Evolutionary conservation across 2,888 invertebrate genomes (phyloP).

Genomic region (Pegoplata infirma): DNA sequence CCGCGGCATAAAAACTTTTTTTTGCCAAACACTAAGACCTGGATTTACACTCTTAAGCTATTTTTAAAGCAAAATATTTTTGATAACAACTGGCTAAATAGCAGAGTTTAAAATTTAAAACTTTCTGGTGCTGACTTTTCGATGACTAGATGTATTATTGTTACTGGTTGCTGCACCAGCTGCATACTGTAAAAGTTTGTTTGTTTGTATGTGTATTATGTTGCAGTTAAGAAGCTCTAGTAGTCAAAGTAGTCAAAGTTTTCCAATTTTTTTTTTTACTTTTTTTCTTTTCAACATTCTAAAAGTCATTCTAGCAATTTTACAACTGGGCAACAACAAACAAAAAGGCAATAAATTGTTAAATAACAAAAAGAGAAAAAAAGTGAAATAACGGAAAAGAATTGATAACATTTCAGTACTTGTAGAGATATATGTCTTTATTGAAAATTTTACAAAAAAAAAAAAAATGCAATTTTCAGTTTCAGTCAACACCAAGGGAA

Average conservation of each 20-base stretch:
- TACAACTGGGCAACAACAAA: conserved; percentile 16
- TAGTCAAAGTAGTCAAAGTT: background rate
- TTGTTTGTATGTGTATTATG: background rate
- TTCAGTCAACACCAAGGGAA: no score
- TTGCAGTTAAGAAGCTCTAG: background rate
- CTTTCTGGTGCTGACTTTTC: no score
- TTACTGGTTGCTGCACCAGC: background rate
- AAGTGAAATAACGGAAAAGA: background rate
- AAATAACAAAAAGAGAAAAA: background rate
- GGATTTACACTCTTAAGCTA: no score
- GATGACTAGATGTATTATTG: background rate
- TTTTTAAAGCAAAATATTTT: no score
- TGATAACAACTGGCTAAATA: no score
- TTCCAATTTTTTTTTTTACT: background rate
- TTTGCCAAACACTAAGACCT: no score
- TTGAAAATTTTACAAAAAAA: background rate
- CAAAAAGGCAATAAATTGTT: conserved; percentile 21
- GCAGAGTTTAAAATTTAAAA: no score
- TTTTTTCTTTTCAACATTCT: background rate
- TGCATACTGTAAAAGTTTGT: background rate
- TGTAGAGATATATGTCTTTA: conserved; percentile 6
- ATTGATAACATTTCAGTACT: conserved; percentile 22
- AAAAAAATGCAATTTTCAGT: background rate
- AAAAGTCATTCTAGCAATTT: conserved; percentile 8
- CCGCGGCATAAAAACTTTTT: conserved; percentile 33